A percentile compares a stretch with the other conserved stretches of the same genome.
Conservation (phyloP, 2,888 invertebrate species). For the Melitaea athalia region DNA sequence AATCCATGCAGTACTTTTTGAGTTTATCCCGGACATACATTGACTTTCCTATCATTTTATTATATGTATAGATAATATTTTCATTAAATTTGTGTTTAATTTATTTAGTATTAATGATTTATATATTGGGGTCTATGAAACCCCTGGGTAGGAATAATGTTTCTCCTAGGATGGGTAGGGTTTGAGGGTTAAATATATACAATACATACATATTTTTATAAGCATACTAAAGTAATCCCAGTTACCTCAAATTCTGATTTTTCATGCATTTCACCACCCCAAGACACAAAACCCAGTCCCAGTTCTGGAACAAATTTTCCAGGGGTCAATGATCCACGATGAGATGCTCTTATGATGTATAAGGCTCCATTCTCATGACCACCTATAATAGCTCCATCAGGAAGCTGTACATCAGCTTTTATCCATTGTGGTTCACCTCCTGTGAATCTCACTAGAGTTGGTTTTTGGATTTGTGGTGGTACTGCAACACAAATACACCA, state of each 20-base stretch:
- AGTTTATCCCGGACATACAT: too few relatives aligned
- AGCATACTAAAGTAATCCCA: constrained; percentile 6
- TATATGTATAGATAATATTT: too few relatives aligned
- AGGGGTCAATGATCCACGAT: constrained; percentile 88
- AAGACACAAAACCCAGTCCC: constrained; percentile 84
- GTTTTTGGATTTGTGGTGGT: constrained; percentile 43
- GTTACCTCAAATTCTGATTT: constrained; percentile 86
- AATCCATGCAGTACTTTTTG: too few relatives aligned
- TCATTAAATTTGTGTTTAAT: too few relatives aligned
- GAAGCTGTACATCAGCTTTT: constrained; percentile 33
- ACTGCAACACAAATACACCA: constrained; percentile 37
- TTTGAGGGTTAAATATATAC: neutral
- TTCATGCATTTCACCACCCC: constrained; percentile 88
- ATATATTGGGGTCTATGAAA: too few relatives aligned
- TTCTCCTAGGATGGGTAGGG: too few relatives aligned
- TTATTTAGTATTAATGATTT: too few relatives aligned
- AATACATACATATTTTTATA: neutral
- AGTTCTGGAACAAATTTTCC: constrained; percentile 89
- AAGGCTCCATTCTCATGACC: constrained; percentile 39
- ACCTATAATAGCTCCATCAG: constrained; percentile 39
- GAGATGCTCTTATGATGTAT: constrained; percentile 86
- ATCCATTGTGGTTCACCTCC: constrained; percentile 85
- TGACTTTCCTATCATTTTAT: too few relatives aligned
- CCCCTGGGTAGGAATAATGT: too few relatives aligned
- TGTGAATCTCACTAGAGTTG: constrained; percentile 46